A percentile compares a stretch with the other conserved stretches of the same genome.
These are phyloP conservation scores for Malachius bipustulatus DNA, from an alignment of 2,888 invertebrate species.

Conservation along the genomic window DNA sequence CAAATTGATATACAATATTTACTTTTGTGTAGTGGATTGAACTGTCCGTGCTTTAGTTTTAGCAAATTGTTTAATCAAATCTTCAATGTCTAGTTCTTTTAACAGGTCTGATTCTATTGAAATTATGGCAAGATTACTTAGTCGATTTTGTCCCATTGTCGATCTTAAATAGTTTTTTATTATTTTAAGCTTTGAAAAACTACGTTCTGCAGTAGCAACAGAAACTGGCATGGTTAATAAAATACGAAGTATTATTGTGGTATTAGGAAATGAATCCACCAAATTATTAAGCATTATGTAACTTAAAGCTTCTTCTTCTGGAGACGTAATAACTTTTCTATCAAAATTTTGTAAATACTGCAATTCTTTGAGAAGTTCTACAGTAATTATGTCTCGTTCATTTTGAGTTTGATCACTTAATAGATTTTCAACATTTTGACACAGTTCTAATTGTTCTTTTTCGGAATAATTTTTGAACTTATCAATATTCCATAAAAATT, in stretches of 20 bases:
- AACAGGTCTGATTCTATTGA: slow-evolving; percentile 7
- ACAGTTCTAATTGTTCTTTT: slow-evolving; percentile 1
- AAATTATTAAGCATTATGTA: slow-evolving; percentile 4
- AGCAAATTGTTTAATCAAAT: slow-evolving; percentile 6
- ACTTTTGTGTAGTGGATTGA: background rate
- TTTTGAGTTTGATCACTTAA: slow-evolving; percentile 1
- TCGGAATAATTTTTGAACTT: slow-evolving; percentile 5
- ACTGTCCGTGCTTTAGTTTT: slow-evolving; percentile 2
- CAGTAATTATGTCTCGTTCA: background rate
- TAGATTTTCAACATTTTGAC: slow-evolving; percentile 1
- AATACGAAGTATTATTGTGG: slow-evolving; percentile 3
- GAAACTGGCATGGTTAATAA: slow-evolving; percentile 5
- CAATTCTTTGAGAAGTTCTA: slow-evolving; percentile 2
- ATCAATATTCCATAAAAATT: slow-evolving; percentile 6
- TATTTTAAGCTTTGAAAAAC: slow-evolving; percentile 5
- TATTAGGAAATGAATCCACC: slow-evolving; percentile 5
- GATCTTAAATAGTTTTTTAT: slow-evolving; percentile 7
- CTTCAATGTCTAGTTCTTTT: slow-evolving; percentile 6
- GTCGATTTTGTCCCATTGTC: slow-evolving; percentile 6
- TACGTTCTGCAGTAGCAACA: slow-evolving; percentile 4
- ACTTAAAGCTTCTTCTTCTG: slow-evolving; percentile 1
- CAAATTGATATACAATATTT: background rate
- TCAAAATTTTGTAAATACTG: slow-evolving; percentile 7
- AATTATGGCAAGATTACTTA: slow-evolving; percentile 4
- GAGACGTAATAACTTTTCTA: slow-evolving; percentile 5